phyloP scores from a whole-genome alignment of 2,888 invertebrate species.

The Molorchus minor region DNA sequence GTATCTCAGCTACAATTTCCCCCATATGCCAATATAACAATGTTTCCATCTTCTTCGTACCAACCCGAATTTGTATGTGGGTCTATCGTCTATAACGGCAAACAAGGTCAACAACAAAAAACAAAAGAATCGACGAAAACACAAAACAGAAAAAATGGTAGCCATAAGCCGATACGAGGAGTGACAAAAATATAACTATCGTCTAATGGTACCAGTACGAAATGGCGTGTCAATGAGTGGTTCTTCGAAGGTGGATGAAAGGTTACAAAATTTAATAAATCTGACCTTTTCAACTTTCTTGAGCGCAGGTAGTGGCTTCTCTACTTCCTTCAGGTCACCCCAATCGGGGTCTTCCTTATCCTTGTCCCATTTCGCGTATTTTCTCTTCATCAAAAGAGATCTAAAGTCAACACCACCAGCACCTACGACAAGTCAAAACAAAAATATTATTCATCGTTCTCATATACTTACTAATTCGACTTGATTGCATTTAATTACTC shows the following conservation, averaged over 20 bases:
- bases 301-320: conserved; percentile 84
- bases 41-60: conserved; percentile 65
- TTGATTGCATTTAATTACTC: too few relatives aligned
- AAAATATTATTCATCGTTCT: too few relatives aligned
- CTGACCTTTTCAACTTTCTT: conserved; percentile 95
- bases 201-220: neutral
- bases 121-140: conserved; percentile 25
- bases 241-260: neutral
- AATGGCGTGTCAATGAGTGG: neutral
- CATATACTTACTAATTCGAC: too few relatives aligned
- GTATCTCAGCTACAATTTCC: conserved; percentile 71
- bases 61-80: conserved; percentile 54
- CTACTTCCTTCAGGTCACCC: conserved; percentile 91
- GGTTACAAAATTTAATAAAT: conserved; percentile 34
- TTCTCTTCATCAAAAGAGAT: conserved; percentile 95
- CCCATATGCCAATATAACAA: conserved; percentile 72
- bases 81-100: conserved; percentile 63
- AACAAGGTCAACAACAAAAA: conserved; percentile 37
- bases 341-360: conserved; percentile 93
- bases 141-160: conserved; percentile 25
- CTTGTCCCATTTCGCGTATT: conserved; percentile 92
- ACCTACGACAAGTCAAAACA: too few relatives aligned
- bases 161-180: conserved; percentile 38
- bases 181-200: conserved; percentile 26
- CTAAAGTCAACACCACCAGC: conserved; percentile 99